Base-by-base conservation (phyloP, 1,140 invertebrate species). In the Brachionus sp. region DNA sequence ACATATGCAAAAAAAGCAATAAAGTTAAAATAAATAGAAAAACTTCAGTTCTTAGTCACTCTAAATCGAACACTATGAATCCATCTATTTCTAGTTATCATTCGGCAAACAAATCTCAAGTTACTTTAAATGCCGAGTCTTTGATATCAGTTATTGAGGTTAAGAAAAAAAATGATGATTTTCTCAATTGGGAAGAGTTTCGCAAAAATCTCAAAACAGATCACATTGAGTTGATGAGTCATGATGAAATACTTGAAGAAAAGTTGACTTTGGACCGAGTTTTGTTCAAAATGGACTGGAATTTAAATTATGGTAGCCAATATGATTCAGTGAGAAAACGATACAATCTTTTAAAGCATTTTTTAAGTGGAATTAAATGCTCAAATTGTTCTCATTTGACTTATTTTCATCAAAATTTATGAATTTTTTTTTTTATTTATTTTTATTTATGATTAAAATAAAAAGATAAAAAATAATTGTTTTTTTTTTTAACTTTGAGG, bases 1-100 rank as follows among this genome's bases (percentile, higher is more conserved):
- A 70, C 35, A 70, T 70, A 19, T 70, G 66, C 10, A 70, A 70
- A 39, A 37, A 70, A 70, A 70, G 29, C 29, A 66, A 70, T 10
- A 70, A 70, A 70, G 33, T 39, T 7, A 70, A 70, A 42, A 39
- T 70, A 7, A 37, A 70, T 39, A 35, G 35, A 37, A 70, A 39
- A 39, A 37, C 16, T 42, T 70, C 66, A 23, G 19, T 19, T 70
- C 37, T 37, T 3, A 39, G 33, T 70, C 33, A 70, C 9, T 39
- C 16, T 19, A 39, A 70, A 10, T 19, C 66, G 7, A 37, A 16
- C 19, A 70, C 66, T 2, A 16, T 19, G 13, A 70, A 70, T 33
- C 66, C 29, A 6, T 70, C 66, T 5, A 19, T 70, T 7, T 39
- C 66, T 6, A 70, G 66, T 33, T 70, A 70, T 44, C 66, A 70